Base-by-base conservation (phyloP, 1,140 invertebrate species). In the Bicyclus anynana region DNA sequence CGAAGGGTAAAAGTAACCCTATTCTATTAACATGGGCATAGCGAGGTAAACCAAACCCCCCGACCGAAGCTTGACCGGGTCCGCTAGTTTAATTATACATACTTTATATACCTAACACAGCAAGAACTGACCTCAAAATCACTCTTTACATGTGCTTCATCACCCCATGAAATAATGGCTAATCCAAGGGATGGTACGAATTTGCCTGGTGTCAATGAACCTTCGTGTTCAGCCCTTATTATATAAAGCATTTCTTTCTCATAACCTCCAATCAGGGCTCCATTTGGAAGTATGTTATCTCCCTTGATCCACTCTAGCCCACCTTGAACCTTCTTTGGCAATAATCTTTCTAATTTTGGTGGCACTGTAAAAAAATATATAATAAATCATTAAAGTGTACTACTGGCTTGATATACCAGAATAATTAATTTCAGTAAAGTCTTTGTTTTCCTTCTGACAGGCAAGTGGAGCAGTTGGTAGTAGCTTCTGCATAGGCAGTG, bases 111-210 rank as follows among this genome's bases (percentile, higher is more conserved):
- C n/a, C n/a, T n/a, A n/a, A n/a, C n/a, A n/a, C n/a, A n/a, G n/a
- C n/a, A n/a, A 38, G 9, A 16, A 2, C 13, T 46, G 67, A 93
- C 92, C 88, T 96, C 92, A 79, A 95, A 96, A 17, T 93, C 90
- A 18, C 72, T 61, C 64, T 93, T 93, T 29, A 90, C 90, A 74
- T 95, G 92, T 65, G 94, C 93, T 6, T 73, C 82, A 27, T 94
- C 94, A 21, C 94, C 94, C 93, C 94, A 96, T 18, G 94, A 72
- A 0, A 96, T 77, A 67, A 94, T 96, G 59, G 90, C 92, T 0
- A 91, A 89, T 9, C 91, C 90, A 63, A 94, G 91, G 0, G 91
- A 91, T 0, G 92, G 90, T 40, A 93, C 89, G 48, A 94, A 87
- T 78, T 95, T 95, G 4, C 94, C 94, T 35, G 93, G 93, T 47